A percentile compares a stretch with the other conserved stretches of the same genome.
Conservation (phyloP, 2,113 vertebrate species). For the Oncorhynchus mykiss region DNA sequence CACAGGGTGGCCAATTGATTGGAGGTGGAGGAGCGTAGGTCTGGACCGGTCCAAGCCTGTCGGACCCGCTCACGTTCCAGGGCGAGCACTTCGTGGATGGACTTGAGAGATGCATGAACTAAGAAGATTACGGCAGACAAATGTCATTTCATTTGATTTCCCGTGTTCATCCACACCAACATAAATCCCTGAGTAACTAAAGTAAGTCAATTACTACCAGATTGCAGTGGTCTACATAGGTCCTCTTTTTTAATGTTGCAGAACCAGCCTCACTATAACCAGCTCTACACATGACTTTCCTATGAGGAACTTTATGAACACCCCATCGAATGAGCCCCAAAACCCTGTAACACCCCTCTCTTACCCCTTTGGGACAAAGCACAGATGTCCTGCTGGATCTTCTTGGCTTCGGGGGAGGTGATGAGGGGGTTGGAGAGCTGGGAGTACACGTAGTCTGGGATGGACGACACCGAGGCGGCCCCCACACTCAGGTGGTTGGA, state of each 20-base stretch:
- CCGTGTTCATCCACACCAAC: too few relatives aligned
- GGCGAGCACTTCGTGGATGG: slow-evolving; percentile 66
- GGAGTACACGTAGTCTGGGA: slow-evolving; percentile 83
- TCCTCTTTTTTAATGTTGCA: too few relatives aligned
- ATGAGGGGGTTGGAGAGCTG: slow-evolving; percentile 80
- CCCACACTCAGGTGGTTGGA: slow-evolving; percentile 25
- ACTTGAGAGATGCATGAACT: slow-evolving; percentile 72
- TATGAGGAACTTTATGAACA: not conserved
- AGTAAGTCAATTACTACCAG: too few relatives aligned
- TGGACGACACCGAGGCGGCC: slow-evolving; percentile 80
- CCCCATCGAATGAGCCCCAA: not conserved
- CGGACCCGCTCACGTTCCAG: slow-evolving; percentile 71
- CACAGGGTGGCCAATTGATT: slow-evolving; percentile 71
- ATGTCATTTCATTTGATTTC: not conserved
- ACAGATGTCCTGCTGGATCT: slow-evolving; percentile 87
- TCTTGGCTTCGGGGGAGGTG: slow-evolving; percentile 79
- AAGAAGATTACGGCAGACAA: not conserved
- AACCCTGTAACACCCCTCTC: not conserved
- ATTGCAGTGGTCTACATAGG: too few relatives aligned
- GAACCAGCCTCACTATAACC: not conserved
- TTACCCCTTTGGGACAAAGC: slow-evolving; percentile 81
- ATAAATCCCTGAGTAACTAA: too few relatives aligned
- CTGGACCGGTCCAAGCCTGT: slow-evolving; percentile 70
- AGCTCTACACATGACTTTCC: not conserved
- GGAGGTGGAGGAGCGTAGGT: slow-evolving; percentile 65